Percentiles rank a stretch among this genome's conserved stretches.
Evolutionary conservation across 1,140 invertebrate genomes (phyloP).

Genomic region (Helicoverpa armigera): DNA sequence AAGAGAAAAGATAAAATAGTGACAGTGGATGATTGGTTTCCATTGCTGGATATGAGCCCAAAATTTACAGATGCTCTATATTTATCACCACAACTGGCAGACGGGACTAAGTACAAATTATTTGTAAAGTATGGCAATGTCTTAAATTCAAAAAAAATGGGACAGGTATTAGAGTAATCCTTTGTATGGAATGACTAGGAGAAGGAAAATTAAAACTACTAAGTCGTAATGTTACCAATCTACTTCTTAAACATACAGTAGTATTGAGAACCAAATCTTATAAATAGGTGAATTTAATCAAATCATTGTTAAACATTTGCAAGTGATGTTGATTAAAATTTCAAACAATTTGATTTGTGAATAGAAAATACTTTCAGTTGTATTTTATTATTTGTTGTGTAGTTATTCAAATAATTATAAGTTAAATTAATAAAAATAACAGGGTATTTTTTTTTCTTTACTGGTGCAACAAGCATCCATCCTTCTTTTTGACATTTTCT

Average conservation of each 20-base stretch:
- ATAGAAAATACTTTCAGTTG: conserved; percentile 10
- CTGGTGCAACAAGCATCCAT: no score
- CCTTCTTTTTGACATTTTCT: no score
- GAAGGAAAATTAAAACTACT: conserved; percentile 17
- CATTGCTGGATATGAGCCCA: conserved; percentile 77
- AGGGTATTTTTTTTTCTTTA: no score
- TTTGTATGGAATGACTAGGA: neutral
- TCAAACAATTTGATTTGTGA: conserved; percentile 24
- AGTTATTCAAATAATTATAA: conserved; percentile 3
- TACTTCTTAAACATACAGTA: conserved; percentile 75
- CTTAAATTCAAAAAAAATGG: conserved; percentile 71
- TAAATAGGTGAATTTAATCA: conserved; percentile 67
- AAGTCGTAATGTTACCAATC: conserved; percentile 60
- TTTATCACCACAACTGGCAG: conserved; percentile 68
- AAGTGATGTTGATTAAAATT: conserved; percentile 55
- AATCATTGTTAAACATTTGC: conserved; percentile 65
- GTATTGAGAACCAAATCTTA: conserved; percentile 70
- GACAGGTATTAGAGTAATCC: conserved; percentile 74
- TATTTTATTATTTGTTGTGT: neutral
- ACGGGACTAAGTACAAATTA: conserved; percentile 79
- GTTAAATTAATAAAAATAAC: conserved; percentile 1
- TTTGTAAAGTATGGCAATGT: conserved; percentile 76
- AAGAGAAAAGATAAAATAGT: conserved; percentile 84
- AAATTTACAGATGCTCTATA: conserved; percentile 74
- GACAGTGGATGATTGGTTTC: conserved; percentile 81